These are phyloP conservation scores for Stichodactyla helianthus DNA, from an alignment of 64 coral and sea anemone genomes.

Conservation along the genomic window DNA sequence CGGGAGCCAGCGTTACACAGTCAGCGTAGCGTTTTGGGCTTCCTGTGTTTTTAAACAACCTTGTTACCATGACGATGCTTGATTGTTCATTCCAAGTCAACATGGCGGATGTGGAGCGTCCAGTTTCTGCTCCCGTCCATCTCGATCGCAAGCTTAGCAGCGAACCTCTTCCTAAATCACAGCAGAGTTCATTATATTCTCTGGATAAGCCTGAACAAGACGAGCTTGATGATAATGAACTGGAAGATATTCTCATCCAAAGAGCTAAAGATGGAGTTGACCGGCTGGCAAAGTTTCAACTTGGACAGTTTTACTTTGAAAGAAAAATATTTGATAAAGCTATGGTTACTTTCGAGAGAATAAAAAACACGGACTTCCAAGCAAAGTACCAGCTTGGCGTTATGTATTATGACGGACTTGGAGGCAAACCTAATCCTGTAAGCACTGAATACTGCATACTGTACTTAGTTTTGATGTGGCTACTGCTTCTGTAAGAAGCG, in stretches of 20 bases:
- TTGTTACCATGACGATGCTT: slow-evolving; percentile 31
- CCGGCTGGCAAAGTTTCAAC: slow-evolving; percentile 75
- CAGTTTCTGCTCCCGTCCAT: slow-evolving; percentile 58
- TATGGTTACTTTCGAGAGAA: slow-evolving; percentile 83
- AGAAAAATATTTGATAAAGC: slow-evolving; percentile 95
- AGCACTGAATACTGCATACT: not conserved
- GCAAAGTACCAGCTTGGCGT: slow-evolving; percentile 97
- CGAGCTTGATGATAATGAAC: slow-evolving; percentile 60
- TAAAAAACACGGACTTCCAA: slow-evolving; percentile 83
- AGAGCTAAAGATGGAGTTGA: slow-evolving; percentile 63
- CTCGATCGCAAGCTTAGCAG: slow-evolving; percentile 76
- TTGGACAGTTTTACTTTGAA: slow-evolving; percentile 99
- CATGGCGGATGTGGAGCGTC: slow-evolving; percentile 69
- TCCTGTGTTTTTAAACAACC: slow-evolving; percentile 4
- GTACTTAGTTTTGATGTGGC: not conserved
- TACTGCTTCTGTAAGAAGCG: not conserved
- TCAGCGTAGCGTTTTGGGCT: not conserved
- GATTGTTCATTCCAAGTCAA: slow-evolving; percentile 51
- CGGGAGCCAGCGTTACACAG: not conserved
- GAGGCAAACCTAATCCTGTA: slow-evolving; percentile 77
- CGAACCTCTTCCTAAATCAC: slow-evolving; percentile 56
- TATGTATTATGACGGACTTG: slow-evolving; percentile 96
- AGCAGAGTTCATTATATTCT: slow-evolving; percentile 24
- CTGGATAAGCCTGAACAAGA: slow-evolving; percentile 38
- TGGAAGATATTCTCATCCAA: slow-evolving; percentile 74